These are phyloP conservation scores for Nyctereutes procyonoides DNA, from an alignment of 2,113 vertebrate genomes.

Conservation along the genomic window DNA sequence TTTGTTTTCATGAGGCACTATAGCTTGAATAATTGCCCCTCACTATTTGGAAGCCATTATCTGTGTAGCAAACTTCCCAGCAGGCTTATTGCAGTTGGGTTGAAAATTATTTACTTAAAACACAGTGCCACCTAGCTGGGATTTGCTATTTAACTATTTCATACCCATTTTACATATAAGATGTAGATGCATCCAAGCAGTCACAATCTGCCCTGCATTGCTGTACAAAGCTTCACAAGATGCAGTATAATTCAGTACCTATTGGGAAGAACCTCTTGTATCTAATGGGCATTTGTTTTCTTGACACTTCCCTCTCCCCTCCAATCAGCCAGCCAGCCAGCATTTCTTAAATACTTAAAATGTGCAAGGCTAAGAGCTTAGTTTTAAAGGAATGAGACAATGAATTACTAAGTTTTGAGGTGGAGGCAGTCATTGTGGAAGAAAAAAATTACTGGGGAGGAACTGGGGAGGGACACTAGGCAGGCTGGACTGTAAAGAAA, in stretches of 20 bases:
- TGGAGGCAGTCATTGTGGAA: background rate
- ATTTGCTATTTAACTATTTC: background rate
- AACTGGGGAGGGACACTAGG: background rate
- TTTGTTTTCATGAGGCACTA: background rate
- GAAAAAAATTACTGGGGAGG: background rate
- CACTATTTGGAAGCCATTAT: conserved; percentile 3
- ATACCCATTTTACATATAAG: background rate
- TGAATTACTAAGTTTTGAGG: background rate
- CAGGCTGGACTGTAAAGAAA: background rate
- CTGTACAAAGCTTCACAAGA: background rate
- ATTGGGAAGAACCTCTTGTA: background rate
- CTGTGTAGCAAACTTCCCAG: background rate
- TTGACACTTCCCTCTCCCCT: background rate
- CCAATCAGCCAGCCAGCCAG: background rate
- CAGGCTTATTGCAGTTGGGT: background rate
- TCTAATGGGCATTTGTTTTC: background rate
- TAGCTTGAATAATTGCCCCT: background rate
- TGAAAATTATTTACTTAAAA: conserved; percentile 57
- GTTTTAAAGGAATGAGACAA: background rate
- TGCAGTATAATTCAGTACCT: background rate
- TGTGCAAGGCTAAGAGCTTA: background rate
- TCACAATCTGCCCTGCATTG: background rate
- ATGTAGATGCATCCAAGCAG: background rate
- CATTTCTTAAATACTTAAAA: background rate
- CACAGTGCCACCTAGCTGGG: conserved; percentile 31